These are phyloP conservation scores for Potorous gilbertii DNA, from an alignment of 2,797 vertebrate genomes.

Conservation along the genomic window DNA sequence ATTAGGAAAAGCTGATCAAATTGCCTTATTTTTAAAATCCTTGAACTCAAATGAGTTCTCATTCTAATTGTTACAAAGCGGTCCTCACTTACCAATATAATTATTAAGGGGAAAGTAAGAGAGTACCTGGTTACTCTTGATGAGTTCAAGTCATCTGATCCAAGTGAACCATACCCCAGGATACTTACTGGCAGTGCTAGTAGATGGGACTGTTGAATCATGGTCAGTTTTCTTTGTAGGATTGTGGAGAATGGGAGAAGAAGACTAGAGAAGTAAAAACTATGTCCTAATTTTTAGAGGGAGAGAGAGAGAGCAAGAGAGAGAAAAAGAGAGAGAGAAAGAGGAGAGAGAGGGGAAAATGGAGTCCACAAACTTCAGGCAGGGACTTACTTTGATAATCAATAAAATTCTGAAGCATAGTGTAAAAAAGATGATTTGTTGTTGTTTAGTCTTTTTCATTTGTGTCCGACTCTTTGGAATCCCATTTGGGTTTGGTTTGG, in stretches of 20 bases:
- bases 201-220: neutral
- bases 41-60: neutral
- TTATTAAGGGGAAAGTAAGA: neutral
- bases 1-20: neutral
- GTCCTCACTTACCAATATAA: neutral
- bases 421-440: neutral
- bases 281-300: neutral
- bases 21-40: neutral
- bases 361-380: neutral
- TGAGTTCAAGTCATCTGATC: neutral
- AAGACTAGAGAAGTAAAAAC: neutral
- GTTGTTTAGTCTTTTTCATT: neutral
- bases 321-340: no score
- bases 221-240: neutral
- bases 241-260: neutral
- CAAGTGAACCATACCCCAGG: neutral
- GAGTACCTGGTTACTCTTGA: neutral
- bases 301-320: no score
- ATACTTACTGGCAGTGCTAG: neutral
- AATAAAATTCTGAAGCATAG: neutral
- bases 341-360: no score
- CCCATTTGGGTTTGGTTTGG: neutral
- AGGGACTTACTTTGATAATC: neutral
- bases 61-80: neutral
- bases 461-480: neutral